Evolutionary conservation across 2,888 invertebrate genomes (phyloP).

Genomic region (Gymnosoma rotundatum): DNA sequence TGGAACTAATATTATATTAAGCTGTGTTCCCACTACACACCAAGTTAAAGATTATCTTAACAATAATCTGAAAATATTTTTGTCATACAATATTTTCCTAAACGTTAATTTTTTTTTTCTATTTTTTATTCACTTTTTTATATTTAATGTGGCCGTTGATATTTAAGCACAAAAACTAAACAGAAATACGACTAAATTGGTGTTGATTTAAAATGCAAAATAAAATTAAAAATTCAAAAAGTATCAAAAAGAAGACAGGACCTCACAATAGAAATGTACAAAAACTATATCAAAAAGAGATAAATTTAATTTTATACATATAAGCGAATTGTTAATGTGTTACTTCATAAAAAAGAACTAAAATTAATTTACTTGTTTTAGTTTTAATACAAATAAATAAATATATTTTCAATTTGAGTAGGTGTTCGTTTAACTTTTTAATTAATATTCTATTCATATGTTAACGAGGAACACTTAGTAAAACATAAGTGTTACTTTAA

Average conservation of each 20-base stretch:
- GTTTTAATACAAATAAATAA: constrained; percentile 16
- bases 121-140: no score
- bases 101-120: no score
- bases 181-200: constrained; percentile 17
- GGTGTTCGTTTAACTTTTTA: constrained; percentile 24
- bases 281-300: constrained; percentile 16
- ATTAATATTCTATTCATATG: constrained; percentile 22
- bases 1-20: no score
- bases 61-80: no score
- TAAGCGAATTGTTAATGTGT: constrained; percentile 22
- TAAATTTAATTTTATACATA: constrained; percentile 36
- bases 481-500: background rate
- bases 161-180: background rate
- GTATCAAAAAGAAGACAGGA: background rate
- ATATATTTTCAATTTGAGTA: constrained; percentile 13
- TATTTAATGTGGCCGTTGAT: background rate
- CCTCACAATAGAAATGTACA: background rate
- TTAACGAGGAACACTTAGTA: background rate
- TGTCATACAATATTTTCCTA: no score
- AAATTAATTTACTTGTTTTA: constrained; percentile 4
- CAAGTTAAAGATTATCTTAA: no score
- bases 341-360: constrained; percentile 4
- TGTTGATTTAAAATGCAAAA: constrained; percentile 18
- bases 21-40: no score
- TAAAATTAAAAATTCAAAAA: constrained; percentile 20